These are phyloP conservation scores for Hemiscyllium ocellatum DNA, from an alignment of 2,113 vertebrate species.

Conservation along the genomic window DNA sequence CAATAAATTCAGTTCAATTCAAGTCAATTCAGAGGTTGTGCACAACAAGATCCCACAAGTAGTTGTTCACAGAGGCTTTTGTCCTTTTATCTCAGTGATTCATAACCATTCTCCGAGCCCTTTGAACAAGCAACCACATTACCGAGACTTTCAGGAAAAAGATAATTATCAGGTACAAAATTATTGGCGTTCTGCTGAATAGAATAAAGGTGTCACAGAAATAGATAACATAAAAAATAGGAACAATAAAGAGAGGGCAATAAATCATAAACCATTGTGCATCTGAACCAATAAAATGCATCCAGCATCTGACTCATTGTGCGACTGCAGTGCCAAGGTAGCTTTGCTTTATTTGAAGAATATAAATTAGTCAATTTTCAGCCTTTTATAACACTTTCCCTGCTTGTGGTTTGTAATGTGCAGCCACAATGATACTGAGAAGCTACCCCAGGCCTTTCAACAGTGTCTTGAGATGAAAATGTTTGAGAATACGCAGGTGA, in stretches of 20 bases:
- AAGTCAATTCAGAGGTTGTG: no score
- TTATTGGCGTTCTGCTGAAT: background rate
- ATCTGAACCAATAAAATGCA: background rate
- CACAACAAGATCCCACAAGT: background rate
- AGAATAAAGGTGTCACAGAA: background rate
- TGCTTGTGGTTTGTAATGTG: background rate
- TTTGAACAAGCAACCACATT: background rate
- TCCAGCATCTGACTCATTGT: background rate
- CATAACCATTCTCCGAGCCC: background rate
- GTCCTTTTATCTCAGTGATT: background rate
- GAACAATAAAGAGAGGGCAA: background rate
- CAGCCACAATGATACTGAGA: background rate
- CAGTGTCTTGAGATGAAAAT: background rate
- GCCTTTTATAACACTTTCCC: background rate
- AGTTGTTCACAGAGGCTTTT: background rate
- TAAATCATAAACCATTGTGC: background rate
- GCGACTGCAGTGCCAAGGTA: background rate
- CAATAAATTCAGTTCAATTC: no score
- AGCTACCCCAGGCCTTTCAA: background rate
- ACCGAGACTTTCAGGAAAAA: background rate
- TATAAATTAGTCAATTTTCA: background rate
- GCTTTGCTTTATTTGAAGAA: background rate
- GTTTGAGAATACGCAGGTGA: background rate
- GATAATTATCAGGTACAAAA: background rate
- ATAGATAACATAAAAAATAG: background rate